Conservation (phyloP, 2,888 invertebrate species). For the Pandemis heparana region DNA sequence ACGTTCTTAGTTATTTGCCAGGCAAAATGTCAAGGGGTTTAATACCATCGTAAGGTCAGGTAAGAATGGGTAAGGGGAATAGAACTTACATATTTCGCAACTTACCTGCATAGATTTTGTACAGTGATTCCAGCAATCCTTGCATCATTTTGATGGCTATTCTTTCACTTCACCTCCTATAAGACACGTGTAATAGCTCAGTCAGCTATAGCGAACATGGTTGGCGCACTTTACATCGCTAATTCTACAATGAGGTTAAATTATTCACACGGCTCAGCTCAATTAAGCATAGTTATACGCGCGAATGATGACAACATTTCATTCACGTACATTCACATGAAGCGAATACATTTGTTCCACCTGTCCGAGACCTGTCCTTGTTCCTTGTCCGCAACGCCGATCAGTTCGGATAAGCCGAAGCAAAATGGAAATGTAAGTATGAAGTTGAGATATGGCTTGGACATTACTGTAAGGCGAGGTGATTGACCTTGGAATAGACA, state of each 20-base stretch:
- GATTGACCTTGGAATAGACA: constrained; percentile 70
- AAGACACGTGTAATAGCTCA: constrained; percentile 48
- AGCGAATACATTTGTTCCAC: constrained; percentile 41
- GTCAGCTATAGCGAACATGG: constrained; percentile 25
- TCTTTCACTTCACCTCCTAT: constrained; percentile 57
- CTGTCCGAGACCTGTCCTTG: constrained; percentile 37
- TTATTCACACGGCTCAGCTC: constrained; percentile 36
- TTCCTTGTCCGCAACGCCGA: constrained; percentile 25
- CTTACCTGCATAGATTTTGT: constrained; percentile 81
- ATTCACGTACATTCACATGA: constrained; percentile 36
- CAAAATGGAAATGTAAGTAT: constrained; percentile 39
- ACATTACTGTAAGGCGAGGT: constrained; percentile 62
- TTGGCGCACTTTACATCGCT: constrained; percentile 31
- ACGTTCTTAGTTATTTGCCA: background rate
- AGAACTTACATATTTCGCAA: background rate
- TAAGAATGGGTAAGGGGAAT: background rate
- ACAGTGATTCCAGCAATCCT: constrained; percentile 79
- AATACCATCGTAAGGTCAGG: constrained; percentile 5
- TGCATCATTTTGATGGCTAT: constrained; percentile 78
- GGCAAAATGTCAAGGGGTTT: background rate
- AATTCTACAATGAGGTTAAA: constrained; percentile 38
- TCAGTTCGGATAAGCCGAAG: constrained; percentile 34
- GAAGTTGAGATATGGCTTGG: constrained; percentile 54
- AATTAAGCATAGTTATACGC: constrained; percentile 38
- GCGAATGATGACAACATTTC: constrained; percentile 39